These are phyloP conservation scores for Tetranychus urticae DNA, from an alignment of 1,140 invertebrate species.

Conservation along the genomic window DNA sequence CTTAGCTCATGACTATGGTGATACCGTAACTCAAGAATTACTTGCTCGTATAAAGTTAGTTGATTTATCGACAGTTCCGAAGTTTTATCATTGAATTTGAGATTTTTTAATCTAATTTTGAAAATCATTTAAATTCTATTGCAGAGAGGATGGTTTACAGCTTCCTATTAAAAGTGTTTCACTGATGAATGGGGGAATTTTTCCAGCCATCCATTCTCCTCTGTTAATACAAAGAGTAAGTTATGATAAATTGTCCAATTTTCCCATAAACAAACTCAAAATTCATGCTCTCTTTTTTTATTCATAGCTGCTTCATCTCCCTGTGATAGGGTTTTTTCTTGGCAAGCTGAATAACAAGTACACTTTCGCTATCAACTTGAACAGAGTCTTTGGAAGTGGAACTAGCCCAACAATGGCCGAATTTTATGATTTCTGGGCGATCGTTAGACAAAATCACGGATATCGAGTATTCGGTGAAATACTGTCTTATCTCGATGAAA, in stretches of 20 bases:
- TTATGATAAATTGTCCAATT: background rate
- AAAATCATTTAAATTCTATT: background rate
- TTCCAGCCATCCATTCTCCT: conserved; percentile 16
- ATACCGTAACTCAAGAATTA: conserved; percentile 21
- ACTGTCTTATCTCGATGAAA: conserved; percentile 11
- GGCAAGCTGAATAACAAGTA: conserved; percentile 6
- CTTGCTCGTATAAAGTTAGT: conserved; percentile 14
- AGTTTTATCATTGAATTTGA: background rate
- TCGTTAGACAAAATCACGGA: conserved; percentile 15
- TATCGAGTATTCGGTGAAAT: conserved; percentile 11
- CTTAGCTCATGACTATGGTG: conserved; percentile 22
- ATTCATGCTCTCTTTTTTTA: background rate
- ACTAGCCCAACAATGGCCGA: conserved; percentile 15
- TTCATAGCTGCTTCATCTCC: conserved; percentile 6
- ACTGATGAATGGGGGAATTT: conserved; percentile 20
- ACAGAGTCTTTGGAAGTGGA: conserved; percentile 17
- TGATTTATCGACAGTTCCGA: background rate
- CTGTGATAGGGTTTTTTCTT: conserved; percentile 8
- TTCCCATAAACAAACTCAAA: no score
- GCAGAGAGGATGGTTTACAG: background rate
- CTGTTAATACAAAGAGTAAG: conserved; percentile 13
- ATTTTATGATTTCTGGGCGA: conserved; percentile 16
- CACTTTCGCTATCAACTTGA: conserved; percentile 12
- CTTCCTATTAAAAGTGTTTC: conserved; percentile 13
- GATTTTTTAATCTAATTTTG: background rate